Base-by-base conservation (phyloP, 1,140 invertebrate genomes). In the Saccostrea glomerata region DNA sequence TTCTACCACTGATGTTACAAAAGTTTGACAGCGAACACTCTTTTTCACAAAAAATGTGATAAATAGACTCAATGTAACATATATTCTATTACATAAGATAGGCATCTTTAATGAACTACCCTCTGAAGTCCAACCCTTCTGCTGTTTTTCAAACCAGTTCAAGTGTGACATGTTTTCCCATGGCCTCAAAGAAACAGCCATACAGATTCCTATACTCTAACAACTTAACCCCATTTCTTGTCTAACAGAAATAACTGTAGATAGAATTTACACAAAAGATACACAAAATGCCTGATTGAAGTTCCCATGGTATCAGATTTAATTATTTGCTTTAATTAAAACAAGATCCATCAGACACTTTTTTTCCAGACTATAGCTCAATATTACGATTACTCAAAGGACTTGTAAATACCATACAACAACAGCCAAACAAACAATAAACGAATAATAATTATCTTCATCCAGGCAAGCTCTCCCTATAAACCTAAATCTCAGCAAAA, bases 301-400 rank as follows among this genome's bases (percentile, higher is more conserved):
- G 70, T 77, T 77, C 70, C 70, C 70, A 77, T 77, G 70, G 70
- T 77, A 77, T 77, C 70, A 77, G 30, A 77, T 77, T 77, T 13
- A 77, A 77, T 77, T 30, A 77, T 77, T 77, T 77, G 25, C 23
- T 77, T 77, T 77, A 30, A 77, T 30, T 30, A 77, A 77, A 23
- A 77, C 70, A 23, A 77, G 70, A 25, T 30, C 70, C 70, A 36
- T 30, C 15, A 77, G 15, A 25, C 15, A 77, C 70, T 17, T 63
- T 63, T 58, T 63, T 63, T 63, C n/a, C 58, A 63, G 58, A 63
- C 17, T 63, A 63, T n/a, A 63, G 15, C 17, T 17, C 58, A 63
- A 63, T 63, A 63, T 6, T 20, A 63, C 58, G n/a, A 63, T 63
- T 60, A n/a, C 58, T 63, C 58, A 6, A 63, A 17, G 58, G 58